Base-by-base conservation (phyloP, 2,113 vertebrate species). In the Strix aluco region DNA sequence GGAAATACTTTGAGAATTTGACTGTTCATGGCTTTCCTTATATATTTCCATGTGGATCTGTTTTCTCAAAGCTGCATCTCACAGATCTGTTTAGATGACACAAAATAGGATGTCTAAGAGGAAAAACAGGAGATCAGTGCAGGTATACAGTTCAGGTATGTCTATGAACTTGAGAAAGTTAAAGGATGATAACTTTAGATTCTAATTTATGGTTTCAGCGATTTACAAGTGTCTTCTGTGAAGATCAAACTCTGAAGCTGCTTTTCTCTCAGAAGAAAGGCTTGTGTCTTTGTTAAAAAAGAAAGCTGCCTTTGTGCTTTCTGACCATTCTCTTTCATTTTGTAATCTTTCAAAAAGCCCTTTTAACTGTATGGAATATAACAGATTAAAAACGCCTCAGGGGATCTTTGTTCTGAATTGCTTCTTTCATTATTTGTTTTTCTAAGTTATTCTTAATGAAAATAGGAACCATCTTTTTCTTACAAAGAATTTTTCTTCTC, bases 371-470 rank as follows among this genome's bases (percentile, higher is more conserved):
- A 36, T 52, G 88, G 63, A 95, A 75, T 96, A 86, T 62, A 98
- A 40, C 27, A 86, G 90, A 97, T 97, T 97, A 92, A 97, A 98
- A 98, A 93, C 9, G 8, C 91, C 58, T 94, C 95, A 81, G 90
- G 94, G 62, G 82, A 96, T 91, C 82, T 96, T 96, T 95, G 42
- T 97, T 96, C 74, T 86, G 92, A 98, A 94, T 93, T 88, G 81
- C 88, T 78, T 92, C 57, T 94, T 92, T 87, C 14, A 0, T 52
- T 92, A 58, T 87, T 95, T 89, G 49, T 82, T 96, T 94, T 82
- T 80, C 36, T 54, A 59, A 92, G 51, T 95, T 91, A 81, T 59
- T 95, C 83, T 94, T 61, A 88, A 90, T 95, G 83, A 97, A 97
- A 96, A 95, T 86, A 94, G 75, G 87, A 94, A 67, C 7, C 25